phyloP scores from a whole-genome alignment of 2,113 vertebrate species.

The Pterocles gutturalis region DNA sequence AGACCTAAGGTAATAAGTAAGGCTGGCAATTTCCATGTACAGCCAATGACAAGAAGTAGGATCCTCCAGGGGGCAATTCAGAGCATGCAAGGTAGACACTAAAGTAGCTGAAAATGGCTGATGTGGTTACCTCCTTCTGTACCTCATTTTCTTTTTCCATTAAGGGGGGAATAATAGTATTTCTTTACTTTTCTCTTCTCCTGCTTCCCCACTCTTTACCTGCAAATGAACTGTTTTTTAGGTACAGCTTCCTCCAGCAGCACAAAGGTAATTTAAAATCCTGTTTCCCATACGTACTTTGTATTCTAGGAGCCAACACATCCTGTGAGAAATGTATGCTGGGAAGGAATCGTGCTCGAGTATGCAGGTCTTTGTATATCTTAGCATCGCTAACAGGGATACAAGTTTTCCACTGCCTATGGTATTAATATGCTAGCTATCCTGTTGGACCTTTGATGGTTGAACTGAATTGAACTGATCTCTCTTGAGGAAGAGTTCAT shows the following conservation, averaged over 20 bases:
- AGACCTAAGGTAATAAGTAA: constrained; percentile 35
- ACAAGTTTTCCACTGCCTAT: not conserved
- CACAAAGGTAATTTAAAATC: not conserved
- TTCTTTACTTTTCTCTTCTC: not conserved
- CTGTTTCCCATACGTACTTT: not conserved
- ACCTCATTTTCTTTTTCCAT: constrained; percentile 26
- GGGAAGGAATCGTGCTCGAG: not conserved
- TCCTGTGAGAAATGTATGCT: not conserved
- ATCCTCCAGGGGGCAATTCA: constrained; percentile 32
- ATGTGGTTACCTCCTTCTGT: not conserved
- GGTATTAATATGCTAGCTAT: not conserved
- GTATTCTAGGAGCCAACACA: not conserved
- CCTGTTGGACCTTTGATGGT: not conserved
- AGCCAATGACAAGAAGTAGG: constrained; percentile 14
- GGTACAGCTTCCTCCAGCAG: not conserved
- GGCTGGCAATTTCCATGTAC: not conserved
- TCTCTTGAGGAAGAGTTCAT: not conserved
- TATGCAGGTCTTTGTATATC: not conserved
- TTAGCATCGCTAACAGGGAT: not conserved
- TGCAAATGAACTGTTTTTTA: not conserved
- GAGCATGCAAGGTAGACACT: constrained; percentile 3
- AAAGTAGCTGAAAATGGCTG: constrained; percentile 42
- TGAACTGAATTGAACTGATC: not conserved
- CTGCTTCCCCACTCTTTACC: not conserved
- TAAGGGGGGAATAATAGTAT: not conserved